Base-by-base conservation (phyloP, 2,888 invertebrate species). In the Andrena bucephala region DNA sequence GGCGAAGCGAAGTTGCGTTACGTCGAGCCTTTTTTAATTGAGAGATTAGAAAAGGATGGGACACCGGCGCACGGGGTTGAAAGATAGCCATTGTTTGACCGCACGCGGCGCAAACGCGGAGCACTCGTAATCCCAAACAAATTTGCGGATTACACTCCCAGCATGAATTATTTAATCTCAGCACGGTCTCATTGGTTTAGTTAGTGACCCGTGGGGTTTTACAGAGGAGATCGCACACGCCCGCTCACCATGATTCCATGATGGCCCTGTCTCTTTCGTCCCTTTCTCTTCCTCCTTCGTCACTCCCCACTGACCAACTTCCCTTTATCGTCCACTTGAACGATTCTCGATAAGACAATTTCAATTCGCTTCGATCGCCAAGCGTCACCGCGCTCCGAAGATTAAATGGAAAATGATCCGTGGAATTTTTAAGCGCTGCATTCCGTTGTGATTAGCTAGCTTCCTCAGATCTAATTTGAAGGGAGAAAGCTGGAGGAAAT, bases 71-170 rank as follows among this genome's bases (percentile, higher is more conserved):
- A 52, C 62, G 68, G 52, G 78, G 83, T 83, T 89, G 89, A 91
- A 89, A 89, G 90, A 90, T 91, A 89, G 89, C 88, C 89, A 89
- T 89, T 90, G 91, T 91, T 91, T 90, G 91, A 90, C 91, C 91
- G 91, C 91, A 91, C 90, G 92, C 90, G 86, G 91, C 77, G 91
- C 89, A 85, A 81, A 84, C 84, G 87, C 89, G 83, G 84, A 83
- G 85, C 89, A 86, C 90, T 88, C 85, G 89, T 92, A 92, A 93
- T 92, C 91, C 92, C 90, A 91, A 91, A 92, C 93, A 92, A 92
- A 93, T 93, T 93, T 93, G 92, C 92, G 92, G 93, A 93, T 93
- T 93, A 92, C 91, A 89, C 89, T 90, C 93, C 80, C 92, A 92
- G 93, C 93, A 89, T 92, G 92, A 92, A 92, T 93, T 93, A 91